A percentile compares a stretch with the other conserved stretches of the same genome.
These are phyloP conservation scores for Trididemnum nubilum DNA, from an alignment of 23 tunicate species.

Conservation along the genomic window DNA sequence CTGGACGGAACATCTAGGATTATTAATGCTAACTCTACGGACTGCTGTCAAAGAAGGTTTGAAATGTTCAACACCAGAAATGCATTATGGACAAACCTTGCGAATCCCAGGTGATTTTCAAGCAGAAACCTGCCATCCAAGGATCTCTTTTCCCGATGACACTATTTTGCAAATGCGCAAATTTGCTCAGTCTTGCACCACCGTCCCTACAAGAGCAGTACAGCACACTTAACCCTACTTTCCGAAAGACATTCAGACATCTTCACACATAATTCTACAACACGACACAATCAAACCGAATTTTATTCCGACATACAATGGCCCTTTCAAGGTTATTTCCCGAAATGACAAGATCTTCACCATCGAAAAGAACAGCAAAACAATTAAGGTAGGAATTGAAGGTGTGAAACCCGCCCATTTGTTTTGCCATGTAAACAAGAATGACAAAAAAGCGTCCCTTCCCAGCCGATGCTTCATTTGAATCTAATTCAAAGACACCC, in stretches of 20 bases:
- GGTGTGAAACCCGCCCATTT: too few species aligned
- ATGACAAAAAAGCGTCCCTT: too few species aligned
- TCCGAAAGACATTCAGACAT: background rate
- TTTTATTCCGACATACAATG: background rate
- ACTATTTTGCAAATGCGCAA: background rate
- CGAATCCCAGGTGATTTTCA: background rate
- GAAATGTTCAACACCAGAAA: background rate
- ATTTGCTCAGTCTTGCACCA: background rate
- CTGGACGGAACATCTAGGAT: background rate
- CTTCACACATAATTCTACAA: background rate
- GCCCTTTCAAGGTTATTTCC: background rate
- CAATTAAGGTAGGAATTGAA: too few species aligned
- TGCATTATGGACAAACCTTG: background rate
- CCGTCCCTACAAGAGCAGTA: background rate
- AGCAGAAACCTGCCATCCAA: background rate
- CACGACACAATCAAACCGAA: background rate
- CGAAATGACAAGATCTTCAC: background rate
- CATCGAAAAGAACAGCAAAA: too few species aligned
- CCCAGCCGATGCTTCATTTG: too few species aligned
- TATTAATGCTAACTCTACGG: background rate
- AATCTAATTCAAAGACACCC: too few species aligned
- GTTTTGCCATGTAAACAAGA: too few species aligned
- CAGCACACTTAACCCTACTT: background rate
- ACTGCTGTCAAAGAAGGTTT: background rate
- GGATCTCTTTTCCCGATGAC: background rate